Percentiles rank a stretch among this genome's conserved stretches.
Conservation (phyloP, 2,797 vertebrate species). For the Enteromius trimaculatus region DNA sequence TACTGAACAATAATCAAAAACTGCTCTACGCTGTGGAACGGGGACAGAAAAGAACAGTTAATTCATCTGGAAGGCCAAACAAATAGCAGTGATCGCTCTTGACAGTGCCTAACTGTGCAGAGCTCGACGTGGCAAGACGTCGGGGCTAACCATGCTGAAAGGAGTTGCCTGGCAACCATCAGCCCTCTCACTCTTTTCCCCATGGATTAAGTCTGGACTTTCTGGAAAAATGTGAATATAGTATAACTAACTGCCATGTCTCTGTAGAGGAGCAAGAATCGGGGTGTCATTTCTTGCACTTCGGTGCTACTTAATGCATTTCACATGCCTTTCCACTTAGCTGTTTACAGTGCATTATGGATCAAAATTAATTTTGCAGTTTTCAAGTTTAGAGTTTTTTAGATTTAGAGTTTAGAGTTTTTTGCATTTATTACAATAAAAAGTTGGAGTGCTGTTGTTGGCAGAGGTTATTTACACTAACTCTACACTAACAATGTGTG, state of each 20-base stretch:
- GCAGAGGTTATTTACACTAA: background rate
- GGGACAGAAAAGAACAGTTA: slow-evolving; percentile 42
- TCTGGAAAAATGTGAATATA: slow-evolving; percentile 19
- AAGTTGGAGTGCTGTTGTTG: background rate
- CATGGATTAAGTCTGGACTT: slow-evolving; percentile 17
- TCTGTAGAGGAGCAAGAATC: slow-evolving; percentile 3
- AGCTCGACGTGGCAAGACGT: slow-evolving; percentile 38
- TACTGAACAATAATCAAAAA: slow-evolving; percentile 25
- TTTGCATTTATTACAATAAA: background rate
- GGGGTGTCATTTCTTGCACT: background rate
- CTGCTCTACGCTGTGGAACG: slow-evolving; percentile 3
- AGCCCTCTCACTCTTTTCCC: slow-evolving; percentile 12
- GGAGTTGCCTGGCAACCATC: slow-evolving; percentile 61
- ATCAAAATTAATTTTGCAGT: background rate
- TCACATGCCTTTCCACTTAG: background rate
- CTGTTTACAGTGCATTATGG: background rate
- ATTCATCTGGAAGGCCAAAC: slow-evolving; percentile 50
- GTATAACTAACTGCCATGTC: background rate
- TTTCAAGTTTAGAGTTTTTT: background rate
- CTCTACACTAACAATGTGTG: background rate
- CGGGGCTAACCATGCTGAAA: slow-evolving; percentile 54
- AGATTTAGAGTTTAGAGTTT: too few species aligned
- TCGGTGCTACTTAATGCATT: background rate
- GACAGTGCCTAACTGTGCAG: slow-evolving; percentile 41
- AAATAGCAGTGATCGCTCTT: slow-evolving; percentile 38